phyloP scores from a whole-genome alignment of 1,140 invertebrate genomes.

The Heliconius hermathena region DNA sequence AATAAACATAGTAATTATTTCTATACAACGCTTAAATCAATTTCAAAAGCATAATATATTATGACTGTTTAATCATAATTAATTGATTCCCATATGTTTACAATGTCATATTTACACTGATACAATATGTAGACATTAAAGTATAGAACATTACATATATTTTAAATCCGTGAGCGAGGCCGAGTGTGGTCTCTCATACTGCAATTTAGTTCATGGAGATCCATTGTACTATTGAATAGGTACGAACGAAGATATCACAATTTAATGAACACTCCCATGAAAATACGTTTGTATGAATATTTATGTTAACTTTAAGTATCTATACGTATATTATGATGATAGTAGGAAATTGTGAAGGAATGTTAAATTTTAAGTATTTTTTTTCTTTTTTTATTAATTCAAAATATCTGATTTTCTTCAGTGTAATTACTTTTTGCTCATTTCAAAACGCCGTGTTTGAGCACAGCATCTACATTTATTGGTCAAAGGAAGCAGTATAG shows the following conservation, averaged over 20 bases:
- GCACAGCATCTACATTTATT: too few relatives aligned
- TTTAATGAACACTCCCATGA: slow-evolving; percentile 28
- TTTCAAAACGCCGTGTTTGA: too few relatives aligned
- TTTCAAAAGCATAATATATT: too few relatives aligned
- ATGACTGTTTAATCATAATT: too few relatives aligned
- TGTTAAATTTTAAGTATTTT: neutral
- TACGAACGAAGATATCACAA: slow-evolving; percentile 27
- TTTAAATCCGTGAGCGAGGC: slow-evolving; percentile 43
- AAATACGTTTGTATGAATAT: slow-evolving; percentile 6
- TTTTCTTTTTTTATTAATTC: too few relatives aligned
- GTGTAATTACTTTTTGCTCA: too few relatives aligned
- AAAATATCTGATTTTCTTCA: too few relatives aligned
- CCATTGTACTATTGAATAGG: slow-evolving; percentile 53
- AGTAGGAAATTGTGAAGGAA: neutral
- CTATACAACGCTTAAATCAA: too few relatives aligned
- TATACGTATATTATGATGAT: neutral
- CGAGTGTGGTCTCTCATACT: slow-evolving; percentile 53
- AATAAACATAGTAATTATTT: too few relatives aligned
- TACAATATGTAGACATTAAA: neutral
- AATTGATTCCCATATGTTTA: too few relatives aligned
- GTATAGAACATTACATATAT: neutral
- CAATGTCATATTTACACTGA: neutral
- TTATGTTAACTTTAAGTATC: neutral
- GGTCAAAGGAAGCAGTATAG: too few relatives aligned
- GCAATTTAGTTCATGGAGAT: slow-evolving; percentile 72